phyloP scores from a whole-genome alignment of 2,888 invertebrate genomes.

The Lycia hirtaria region DNA sequence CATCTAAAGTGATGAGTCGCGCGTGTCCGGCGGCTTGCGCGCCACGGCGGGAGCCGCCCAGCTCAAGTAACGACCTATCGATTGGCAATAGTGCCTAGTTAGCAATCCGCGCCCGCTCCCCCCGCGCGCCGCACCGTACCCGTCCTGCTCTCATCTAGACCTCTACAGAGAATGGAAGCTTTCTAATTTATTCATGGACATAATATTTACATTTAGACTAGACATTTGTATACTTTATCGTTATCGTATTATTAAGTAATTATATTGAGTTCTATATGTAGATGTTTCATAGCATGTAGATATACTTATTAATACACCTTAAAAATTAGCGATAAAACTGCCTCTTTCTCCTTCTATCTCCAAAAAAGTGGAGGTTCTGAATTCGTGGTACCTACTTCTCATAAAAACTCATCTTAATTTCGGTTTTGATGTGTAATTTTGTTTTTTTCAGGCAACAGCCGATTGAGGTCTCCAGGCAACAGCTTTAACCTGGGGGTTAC shows the following conservation, averaged over 20 bases:
- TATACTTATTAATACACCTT: no score
- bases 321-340: no score
- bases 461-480: no score
- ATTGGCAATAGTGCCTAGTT: conserved; percentile 85
- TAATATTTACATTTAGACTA: conserved; percentile 41
- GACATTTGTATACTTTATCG: conserved; percentile 19
- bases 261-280: neutral
- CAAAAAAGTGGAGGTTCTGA: no score
- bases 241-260: neutral
- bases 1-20: conserved; percentile 84
- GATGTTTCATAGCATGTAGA: no score
- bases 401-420: no score
- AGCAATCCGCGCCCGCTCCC: conserved; percentile 65
- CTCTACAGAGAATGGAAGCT: conserved; percentile 47
- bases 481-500: no score
- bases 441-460: no score
- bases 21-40: conserved; percentile 67
- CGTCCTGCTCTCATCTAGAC: conserved; percentile 53
- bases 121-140: conserved; percentile 49
- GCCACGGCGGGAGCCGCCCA: conserved; percentile 54
- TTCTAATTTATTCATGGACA: conserved; percentile 58
- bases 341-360: no score
- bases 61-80: conserved; percentile 83
- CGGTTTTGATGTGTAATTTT: no score
- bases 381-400: no score